phyloP scores from a whole-genome alignment of 1,140 invertebrate genomes.

The Galleria mellonella region DNA sequence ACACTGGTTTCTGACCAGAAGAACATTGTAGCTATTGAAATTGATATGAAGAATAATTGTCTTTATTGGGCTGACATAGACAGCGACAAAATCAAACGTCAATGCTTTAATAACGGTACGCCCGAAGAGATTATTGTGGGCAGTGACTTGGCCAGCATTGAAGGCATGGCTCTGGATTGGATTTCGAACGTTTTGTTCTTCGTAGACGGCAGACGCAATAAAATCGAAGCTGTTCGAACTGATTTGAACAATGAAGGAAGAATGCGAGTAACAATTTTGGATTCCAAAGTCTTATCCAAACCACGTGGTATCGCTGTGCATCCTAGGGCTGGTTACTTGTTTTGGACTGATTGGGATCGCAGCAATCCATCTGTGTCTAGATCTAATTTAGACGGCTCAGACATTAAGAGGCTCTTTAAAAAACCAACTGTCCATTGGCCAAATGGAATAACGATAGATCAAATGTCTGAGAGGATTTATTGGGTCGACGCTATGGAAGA shows the following conservation, averaged over 20 bases:
- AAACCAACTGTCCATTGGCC: slow-evolving; percentile 86
- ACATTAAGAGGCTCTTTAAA: slow-evolving; percentile 81
- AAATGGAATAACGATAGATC: slow-evolving; percentile 91
- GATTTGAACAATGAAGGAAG: slow-evolving; percentile 80
- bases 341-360: slow-evolving; percentile 95
- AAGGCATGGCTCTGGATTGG: slow-evolving; percentile 96
- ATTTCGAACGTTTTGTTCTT: slow-evolving; percentile 94
- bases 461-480: slow-evolving; percentile 87
- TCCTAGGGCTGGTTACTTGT: slow-evolving; percentile 88
- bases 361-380: slow-evolving; percentile 85
- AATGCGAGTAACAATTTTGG: slow-evolving; percentile 86
- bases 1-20: slow-evolving; percentile 82
- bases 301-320: slow-evolving; percentile 93
- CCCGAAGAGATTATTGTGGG: slow-evolving; percentile 82
- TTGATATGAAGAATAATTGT: slow-evolving; percentile 89
- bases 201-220: slow-evolving; percentile 86
- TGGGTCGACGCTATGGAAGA: slow-evolving; percentile 91
- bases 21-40: slow-evolving; percentile 92
- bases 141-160: slow-evolving; percentile 85
- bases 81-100: slow-evolving; percentile 84
- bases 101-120: slow-evolving; percentile 83
- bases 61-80: slow-evolving; percentile 93
- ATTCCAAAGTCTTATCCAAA: slow-evolving; percentile 82
- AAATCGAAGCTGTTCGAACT: slow-evolving; percentile 87
- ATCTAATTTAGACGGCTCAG: slow-evolving; percentile 89